These are phyloP conservation scores for Enteromius radiatus DNA, from an alignment of 2,797 vertebrate species.

Conservation along the genomic window DNA sequence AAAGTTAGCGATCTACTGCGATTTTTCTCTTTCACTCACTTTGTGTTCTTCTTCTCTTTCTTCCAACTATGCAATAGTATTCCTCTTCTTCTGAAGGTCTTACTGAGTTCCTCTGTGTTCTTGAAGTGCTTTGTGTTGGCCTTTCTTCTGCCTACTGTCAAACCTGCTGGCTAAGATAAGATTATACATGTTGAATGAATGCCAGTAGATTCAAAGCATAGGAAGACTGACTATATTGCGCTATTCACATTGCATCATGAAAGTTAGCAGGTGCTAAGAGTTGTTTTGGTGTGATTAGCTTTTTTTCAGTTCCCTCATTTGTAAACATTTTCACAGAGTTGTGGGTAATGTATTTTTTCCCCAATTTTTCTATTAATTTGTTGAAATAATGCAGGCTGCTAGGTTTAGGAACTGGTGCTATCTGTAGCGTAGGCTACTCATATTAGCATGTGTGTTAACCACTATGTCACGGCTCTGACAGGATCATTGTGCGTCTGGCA, in stretches of 20 bases:
- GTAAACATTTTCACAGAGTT: background rate
- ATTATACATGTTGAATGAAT: too few species aligned
- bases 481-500: background rate
- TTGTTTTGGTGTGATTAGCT: background rate
- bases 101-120: background rate
- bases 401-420: background rate
- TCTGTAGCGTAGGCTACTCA: background rate
- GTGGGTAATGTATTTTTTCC: background rate
- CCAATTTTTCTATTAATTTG: background rate
- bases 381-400: background rate
- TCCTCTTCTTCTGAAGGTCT: conserved; percentile 4
- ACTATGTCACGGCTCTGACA: background rate
- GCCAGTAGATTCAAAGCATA: background rate
- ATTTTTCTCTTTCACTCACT: background rate
- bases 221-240: background rate
- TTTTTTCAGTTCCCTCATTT: background rate
- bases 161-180: conserved; percentile 6
- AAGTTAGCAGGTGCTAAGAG: background rate
- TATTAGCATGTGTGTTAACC: background rate
- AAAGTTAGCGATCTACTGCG: background rate
- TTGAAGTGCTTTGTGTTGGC: background rate
- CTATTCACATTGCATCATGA: background rate
- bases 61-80: background rate
- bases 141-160: background rate
- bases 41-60: background rate